Base-by-base conservation (phyloP, 2,113 vertebrate species). In the Ageneiosus marmoratus region DNA sequence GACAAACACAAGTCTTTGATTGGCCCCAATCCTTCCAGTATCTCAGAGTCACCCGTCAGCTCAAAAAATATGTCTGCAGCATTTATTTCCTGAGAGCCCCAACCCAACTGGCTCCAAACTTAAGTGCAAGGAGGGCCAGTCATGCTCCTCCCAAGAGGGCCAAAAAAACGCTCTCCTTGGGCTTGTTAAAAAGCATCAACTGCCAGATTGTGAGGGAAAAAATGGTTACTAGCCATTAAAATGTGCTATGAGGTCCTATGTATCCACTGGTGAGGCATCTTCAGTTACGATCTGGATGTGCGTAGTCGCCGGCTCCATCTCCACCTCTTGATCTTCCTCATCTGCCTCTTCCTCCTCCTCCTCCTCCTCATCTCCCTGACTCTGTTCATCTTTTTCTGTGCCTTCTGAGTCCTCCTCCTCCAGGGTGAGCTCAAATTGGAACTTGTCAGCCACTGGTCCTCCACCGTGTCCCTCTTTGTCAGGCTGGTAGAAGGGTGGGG, bases 341-440 rank as follows among this genome's bases (percentile, higher is more conserved):
- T 95, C 94, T 82, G 91, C 96, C 24, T 95, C 94, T 0, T 93
- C 94, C 2, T 95, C 95, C 3, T 95, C 95, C 3, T 95, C 95
- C 0, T 97, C 92, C 55, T 98, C 96, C 87, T 98, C 97, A 10
- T 97, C 96, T 3, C 89, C 90, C 18, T 94, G 92, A 0, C 92
- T 88, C 34, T 86, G 86, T 63, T 90, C 93, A 0, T 98, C 95
- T 88, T 96, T 97, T 70, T 98, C 97, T 0, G 95, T 96, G 10
- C 96, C 96, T 5, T 99, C 96, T 0, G 96, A 95, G 80, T 98
- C 94, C 88, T 99, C 97, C 89, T 99, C 98, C 92, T 99, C 98
- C 73, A 99, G 90, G 0, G 98, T 98, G 83, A 99, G 94, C 90
- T 99, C 98, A 44, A 99, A 99, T 53, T 99, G 98, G 90, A 99